Evolutionary conservation across 2,888 invertebrate genomes (phyloP), one percentile per base, ranked within the genome.

Genomic region (Ormyrus nitidulus): DNA sequence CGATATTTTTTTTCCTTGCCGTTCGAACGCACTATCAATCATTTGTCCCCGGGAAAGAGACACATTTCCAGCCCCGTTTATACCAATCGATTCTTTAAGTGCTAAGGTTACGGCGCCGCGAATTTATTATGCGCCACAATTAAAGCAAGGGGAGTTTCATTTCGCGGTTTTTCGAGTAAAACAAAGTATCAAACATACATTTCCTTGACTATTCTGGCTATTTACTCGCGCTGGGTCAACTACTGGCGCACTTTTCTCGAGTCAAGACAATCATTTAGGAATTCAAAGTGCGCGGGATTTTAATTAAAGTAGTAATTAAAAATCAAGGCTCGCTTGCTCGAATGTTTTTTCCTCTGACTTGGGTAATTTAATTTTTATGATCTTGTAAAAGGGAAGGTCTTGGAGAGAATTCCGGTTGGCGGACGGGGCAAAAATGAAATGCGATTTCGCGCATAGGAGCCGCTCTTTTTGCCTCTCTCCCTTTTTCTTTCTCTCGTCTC

Each of bases 241-340:
- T 70, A 69, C 62, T 34, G n/a, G 69, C 11, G 48, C 64, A 65
- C 59, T 59, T 70, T 70, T 59, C 69, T 13, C 69, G 56, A 75
- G 74, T 70, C 65, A 79, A 79, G 76, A 77, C 75, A 74, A 81
- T 81, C 81, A 70, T 81, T 81, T 77, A 81, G 64, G 64, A 81
- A 81, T 81, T 73, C 78, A 72, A 81, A 81, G 77, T 77, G 59
- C 77, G 77, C 77, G 69, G 73, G 73, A 66, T 75, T 78, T 81
- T 81, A 81, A 81, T 81, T 81, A 81, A 78, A 81, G 78, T 69
- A 75, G 81, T 81, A 81, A 81, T 81, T 81, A 81, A 78, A 81
- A 81, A 81, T 81, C 81, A 81, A 81, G 81, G 46, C 78, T 68
- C 56, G 56, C 44, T 44, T 6, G 80, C 68, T 51, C 62, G 71